Conservation (phyloP, 2,113 vertebrate genomes). For the Gallinago jamesoni region DNA sequence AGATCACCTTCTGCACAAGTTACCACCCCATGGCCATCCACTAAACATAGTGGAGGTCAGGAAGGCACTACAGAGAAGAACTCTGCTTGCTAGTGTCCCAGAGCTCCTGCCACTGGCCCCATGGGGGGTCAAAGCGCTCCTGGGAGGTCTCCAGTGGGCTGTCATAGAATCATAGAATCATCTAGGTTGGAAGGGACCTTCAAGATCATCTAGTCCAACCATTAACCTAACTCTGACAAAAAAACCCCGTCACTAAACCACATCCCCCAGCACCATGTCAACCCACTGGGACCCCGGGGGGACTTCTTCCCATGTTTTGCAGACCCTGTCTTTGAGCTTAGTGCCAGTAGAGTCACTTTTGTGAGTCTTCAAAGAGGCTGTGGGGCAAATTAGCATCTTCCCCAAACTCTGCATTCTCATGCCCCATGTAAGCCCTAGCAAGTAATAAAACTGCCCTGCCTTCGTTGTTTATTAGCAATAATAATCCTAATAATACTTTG, state of each 20-base stretch:
- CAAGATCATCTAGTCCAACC: too few species aligned
- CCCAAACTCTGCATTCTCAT: background rate
- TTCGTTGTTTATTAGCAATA: constrained; percentile 34
- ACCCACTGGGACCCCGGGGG: fast-evolving
- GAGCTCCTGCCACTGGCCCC: background rate
- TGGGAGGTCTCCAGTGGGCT: background rate
- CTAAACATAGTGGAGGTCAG: background rate
- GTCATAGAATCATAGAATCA: too few species aligned
- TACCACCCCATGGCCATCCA: background rate
- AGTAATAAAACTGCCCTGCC: background rate
- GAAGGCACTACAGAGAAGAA: background rate
- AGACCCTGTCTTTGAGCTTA: background rate
- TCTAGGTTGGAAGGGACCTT: too few species aligned
- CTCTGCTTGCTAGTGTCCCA: fast-evolving
- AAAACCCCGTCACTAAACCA: too few species aligned
- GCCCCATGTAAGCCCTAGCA: background rate
- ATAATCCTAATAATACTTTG: constrained; percentile 31
- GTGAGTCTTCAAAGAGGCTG: background rate
- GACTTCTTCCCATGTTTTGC: background rate
- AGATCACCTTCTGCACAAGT: background rate
- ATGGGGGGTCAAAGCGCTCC: fast-evolving
- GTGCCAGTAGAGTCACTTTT: fast-evolving
- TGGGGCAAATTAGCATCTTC: background rate
- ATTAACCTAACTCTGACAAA: too few species aligned
- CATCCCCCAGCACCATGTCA: too few species aligned